A percentile compares a stretch with the other conserved stretches of the same genome.
These are phyloP conservation scores for Eupithecia abbreviata DNA, from an alignment of 2,888 invertebrate species.

Conservation along the genomic window DNA sequence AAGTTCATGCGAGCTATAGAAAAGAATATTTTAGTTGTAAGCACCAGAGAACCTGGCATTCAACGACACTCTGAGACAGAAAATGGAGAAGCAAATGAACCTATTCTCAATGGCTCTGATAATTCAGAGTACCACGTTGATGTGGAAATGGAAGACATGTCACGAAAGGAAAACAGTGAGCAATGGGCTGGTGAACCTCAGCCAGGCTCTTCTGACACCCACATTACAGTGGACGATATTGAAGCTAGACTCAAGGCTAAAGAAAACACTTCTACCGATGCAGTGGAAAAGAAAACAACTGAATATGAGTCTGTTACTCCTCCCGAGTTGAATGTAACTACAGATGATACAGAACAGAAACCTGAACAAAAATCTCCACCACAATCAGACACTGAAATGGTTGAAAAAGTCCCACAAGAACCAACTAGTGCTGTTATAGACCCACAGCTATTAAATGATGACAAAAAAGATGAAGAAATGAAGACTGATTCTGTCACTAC, in stretches of 20 bases:
- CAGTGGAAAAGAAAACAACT: slow-evolving; percentile 60
- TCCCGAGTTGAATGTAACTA: slow-evolving; percentile 61
- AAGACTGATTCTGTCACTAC: slow-evolving; percentile 52
- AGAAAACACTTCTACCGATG: slow-evolving; percentile 67
- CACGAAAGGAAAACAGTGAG: slow-evolving; percentile 75
- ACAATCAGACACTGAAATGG: slow-evolving; percentile 44
- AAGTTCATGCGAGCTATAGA: slow-evolving; percentile 99
- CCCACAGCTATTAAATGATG: slow-evolving; percentile 39
- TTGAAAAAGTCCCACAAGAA: slow-evolving; percentile 52
- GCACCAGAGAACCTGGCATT: slow-evolving; percentile 87
- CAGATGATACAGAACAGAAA: slow-evolving; percentile 58
- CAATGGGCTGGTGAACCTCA: slow-evolving; percentile 68
- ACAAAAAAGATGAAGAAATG: slow-evolving; percentile 64
- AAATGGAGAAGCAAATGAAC: slow-evolving; percentile 86
- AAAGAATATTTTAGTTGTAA: slow-evolving; percentile 95
- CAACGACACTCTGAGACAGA: slow-evolving; percentile 85
- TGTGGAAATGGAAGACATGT: slow-evolving; percentile 82
- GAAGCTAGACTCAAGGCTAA: slow-evolving; percentile 77
- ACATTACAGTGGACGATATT: slow-evolving; percentile 72
- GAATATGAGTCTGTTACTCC: slow-evolving; percentile 70
- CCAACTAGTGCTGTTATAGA: slow-evolving; percentile 31
- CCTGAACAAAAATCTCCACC: slow-evolving; percentile 41
- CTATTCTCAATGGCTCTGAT: slow-evolving; percentile 85
- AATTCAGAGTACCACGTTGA: slow-evolving; percentile 82
- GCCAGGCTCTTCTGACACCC: slow-evolving; percentile 73